Base-by-base conservation (phyloP, 2,888 invertebrate species). In the Nasonovia ribisnigri region DNA sequence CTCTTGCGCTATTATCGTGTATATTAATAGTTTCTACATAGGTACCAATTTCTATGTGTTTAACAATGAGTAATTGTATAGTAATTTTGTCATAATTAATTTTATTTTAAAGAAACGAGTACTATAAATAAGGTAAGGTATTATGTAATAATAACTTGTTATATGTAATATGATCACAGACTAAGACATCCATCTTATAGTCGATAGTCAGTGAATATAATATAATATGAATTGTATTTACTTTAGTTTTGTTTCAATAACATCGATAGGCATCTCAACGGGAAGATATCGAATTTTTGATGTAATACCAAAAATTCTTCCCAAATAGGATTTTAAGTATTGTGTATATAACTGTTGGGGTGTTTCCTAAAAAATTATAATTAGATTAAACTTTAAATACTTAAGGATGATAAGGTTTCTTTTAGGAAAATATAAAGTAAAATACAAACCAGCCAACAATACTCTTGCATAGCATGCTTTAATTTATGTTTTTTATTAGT, bases 401-500 rank as follows among this genome's bases (percentile, higher is more conserved):
- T 51, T 51, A 36, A 51, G 5, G n/a, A n/a, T 57, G 29, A 57
- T 11, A 88, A 57, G 20, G 20, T 77, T 77, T 36, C 42, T 20
- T 92, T 86, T 46, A 54, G 5, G 24, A 48, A 29, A 77, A 51
- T 88, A 0, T 29, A 84, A 86, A 3, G 8, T 46, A 90, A 5
- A 36, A 87, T 88, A 87, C 90, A n/a, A 48, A 95, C 95, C 95
- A 95, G 94, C 92, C 95, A 95, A 94, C 95, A 95, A 94, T 95
- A 95, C 95, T 94, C 95, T 88, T 95, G 94, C 92, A 95, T 95
- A 8, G 97, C 96, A 96, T 97, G 97, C 89, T 96, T 96, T 86
- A 97, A 95, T 95, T 97, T 97, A 95, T 97, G 97, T 67, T 96
- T 96, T 95, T 96, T 96, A 94, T 96, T 97, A 51, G 96, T 96